A percentile compares a stretch with the other conserved stretches of the same genome.
These are phyloP conservation scores for Cottoperca gobio DNA, from an alignment of 2,797 vertebrate species.

Conservation along the genomic window DNA sequence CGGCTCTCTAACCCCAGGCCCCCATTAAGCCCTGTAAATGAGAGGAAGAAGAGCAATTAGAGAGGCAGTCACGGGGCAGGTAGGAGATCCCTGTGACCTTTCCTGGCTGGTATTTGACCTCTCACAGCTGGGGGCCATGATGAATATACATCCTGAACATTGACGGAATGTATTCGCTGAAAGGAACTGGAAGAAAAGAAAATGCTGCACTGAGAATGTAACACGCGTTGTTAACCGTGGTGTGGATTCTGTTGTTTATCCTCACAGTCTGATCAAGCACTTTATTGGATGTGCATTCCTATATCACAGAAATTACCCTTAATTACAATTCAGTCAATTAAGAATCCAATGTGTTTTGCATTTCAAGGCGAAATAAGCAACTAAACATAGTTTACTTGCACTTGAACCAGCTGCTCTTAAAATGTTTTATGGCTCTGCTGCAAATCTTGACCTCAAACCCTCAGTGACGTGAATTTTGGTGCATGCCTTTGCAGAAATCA, in stretches of 20 bases:
- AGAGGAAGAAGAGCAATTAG: slow-evolving; percentile 76
- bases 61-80: slow-evolving; percentile 64
- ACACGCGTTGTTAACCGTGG: slow-evolving; percentile 16
- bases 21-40: slow-evolving; percentile 68
- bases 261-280: slow-evolving; percentile 50
- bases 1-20: slow-evolving; percentile 36
- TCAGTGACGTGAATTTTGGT: slow-evolving; percentile 35
- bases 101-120: slow-evolving; percentile 72
- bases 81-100: slow-evolving; percentile 71
- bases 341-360: slow-evolving; percentile 51
- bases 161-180: slow-evolving; percentile 23
- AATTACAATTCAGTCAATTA: slow-evolving; percentile 60
- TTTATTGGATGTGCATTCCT: slow-evolving; percentile 68
- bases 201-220: background rate
- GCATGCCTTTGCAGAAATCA: slow-evolving; percentile 9
- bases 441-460: slow-evolving; percentile 57
- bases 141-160: slow-evolving; percentile 51
- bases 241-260: slow-evolving; percentile 24
- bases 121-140: slow-evolving; percentile 51
- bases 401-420: slow-evolving; percentile 52
- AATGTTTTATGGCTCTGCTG: slow-evolving; percentile 55
- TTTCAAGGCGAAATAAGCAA: slow-evolving; percentile 58
- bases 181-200: background rate
- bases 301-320: slow-evolving; percentile 48
- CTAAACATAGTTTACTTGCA: slow-evolving; percentile 52